Percentiles rank a stretch among this genome's conserved stretches.
Evolutionary conservation across 2,113 vertebrate genomes (phyloP).

Genomic region (Sebastes fasciatus): DNA sequence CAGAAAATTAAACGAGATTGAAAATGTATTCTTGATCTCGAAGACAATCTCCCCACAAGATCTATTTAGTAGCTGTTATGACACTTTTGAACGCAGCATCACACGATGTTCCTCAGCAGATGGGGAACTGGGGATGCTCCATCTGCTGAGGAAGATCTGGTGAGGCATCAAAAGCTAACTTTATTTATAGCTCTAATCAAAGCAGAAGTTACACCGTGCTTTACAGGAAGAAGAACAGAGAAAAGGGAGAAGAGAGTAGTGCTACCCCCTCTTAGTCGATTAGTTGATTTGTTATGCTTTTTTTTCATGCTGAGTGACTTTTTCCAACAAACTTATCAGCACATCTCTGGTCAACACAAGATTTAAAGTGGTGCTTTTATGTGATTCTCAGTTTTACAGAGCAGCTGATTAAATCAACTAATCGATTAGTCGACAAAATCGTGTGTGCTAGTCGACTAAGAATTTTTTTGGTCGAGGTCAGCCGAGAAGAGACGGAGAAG

Average conservation of each 20-base stretch:
- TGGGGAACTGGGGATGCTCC: slow-evolving; percentile 31
- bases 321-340: too few relatives aligned
- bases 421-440: too few relatives aligned
- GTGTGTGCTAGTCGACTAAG: too few relatives aligned
- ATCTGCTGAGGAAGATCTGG: slow-evolving; percentile 40
- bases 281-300: too few relatives aligned
- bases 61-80: slow-evolving; percentile 9
- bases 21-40: neutral
- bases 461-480: too few relatives aligned
- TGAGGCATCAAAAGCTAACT: slow-evolving; percentile 17
- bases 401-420: too few relatives aligned
- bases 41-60: slow-evolving; percentile 9
- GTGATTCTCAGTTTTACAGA: too few relatives aligned
- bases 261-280: too few relatives aligned
- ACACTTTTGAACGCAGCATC: neutral
- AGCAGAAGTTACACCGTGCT: slow-evolving; percentile 3
- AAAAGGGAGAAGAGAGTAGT: too few relatives aligned
- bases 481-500: neutral
- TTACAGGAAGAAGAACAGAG: neutral
- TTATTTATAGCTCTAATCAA: slow-evolving; percentile 22
- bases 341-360: too few relatives aligned
- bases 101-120: slow-evolving; percentile 28
- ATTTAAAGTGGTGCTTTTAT: too few relatives aligned
- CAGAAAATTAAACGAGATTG: slow-evolving; percentile 9
- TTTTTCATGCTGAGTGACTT: too few relatives aligned